These are phyloP conservation scores for Acleris cristana DNA, from an alignment of 2,888 invertebrate species.

Conservation along the genomic window DNA sequence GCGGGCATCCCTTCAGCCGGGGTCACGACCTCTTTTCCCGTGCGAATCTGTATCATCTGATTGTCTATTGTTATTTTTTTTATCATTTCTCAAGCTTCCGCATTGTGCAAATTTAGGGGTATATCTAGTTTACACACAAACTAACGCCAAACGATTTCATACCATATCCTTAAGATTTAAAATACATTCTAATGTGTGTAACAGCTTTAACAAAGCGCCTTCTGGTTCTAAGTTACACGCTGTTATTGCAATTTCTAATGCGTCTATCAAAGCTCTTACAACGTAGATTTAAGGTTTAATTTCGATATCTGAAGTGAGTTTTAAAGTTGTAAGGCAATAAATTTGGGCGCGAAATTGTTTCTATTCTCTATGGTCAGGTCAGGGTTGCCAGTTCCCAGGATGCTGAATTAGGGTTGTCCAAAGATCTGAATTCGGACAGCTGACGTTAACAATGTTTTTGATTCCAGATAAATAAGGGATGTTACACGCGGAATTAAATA, in stretches of 20 bases:
- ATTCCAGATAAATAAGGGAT: background rate
- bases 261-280: background rate
- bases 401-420: slow-evolving; percentile 36
- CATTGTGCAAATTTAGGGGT: slow-evolving; percentile 45
- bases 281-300: background rate
- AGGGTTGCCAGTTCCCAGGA: slow-evolving; percentile 32
- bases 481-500: background rate
- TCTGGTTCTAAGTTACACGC: background rate
- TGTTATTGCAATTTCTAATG: slow-evolving; percentile 26
- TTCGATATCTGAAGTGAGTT: background rate
- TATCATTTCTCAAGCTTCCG: slow-evolving; percentile 59
- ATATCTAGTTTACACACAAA: background rate
- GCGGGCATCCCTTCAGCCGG: slow-evolving; percentile 43
- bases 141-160: background rate
- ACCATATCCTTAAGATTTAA: background rate
- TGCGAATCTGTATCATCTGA: slow-evolving; percentile 75
- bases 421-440: slow-evolving; percentile 27
- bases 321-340: slow-evolving; percentile 16
- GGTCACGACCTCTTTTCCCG: slow-evolving; percentile 69
- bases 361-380: slow-evolving; percentile 30
- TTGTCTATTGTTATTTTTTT: slow-evolving; percentile 69
- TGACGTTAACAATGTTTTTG: slow-evolving; percentile 22
- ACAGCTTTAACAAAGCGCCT: background rate
- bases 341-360: slow-evolving; percentile 45
- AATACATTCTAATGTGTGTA: background rate